phyloP scores from a whole-genome alignment of 2,888 invertebrate species.

The Dorcus parallelipipedus region DNA sequence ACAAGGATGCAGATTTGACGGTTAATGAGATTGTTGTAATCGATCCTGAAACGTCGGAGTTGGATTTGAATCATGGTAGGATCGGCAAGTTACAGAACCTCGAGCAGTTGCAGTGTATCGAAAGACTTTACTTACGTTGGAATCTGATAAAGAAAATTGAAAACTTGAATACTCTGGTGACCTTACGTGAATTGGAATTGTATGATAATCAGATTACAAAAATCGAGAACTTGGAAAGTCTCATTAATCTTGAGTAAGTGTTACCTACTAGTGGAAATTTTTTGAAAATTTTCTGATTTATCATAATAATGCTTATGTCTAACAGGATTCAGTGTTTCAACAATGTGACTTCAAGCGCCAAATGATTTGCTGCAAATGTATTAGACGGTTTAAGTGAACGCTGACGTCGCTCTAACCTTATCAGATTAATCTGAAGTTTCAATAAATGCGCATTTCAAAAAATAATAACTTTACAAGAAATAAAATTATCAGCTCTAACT shows the following conservation, averaged over 20 bases:
- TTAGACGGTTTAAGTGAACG: no score
- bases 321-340: no score
- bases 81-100: slow-evolving; percentile 82
- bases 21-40: slow-evolving; percentile 63
- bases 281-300: no score
- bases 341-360: no score
- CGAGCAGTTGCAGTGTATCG: slow-evolving; percentile 70
- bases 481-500: no score
- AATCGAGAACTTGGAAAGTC: slow-evolving; percentile 83
- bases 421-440: no score
- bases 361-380: no score
- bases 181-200: slow-evolving; percentile 83
- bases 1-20: slow-evolving; percentile 33
- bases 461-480: no score
- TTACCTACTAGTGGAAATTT: no score
- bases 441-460: no score
- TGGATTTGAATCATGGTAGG: slow-evolving; percentile 89
- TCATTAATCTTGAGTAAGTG: slow-evolving; percentile 87
- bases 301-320: no score
- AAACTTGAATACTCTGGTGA: slow-evolving; percentile 72
- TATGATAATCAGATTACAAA: slow-evolving; percentile 95
- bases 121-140: slow-evolving; percentile 86
- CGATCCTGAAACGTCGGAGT: slow-evolving; percentile 63
- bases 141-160: slow-evolving; percentile 94
- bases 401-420: no score